phyloP scores from a whole-genome alignment of 1,140 invertebrate genomes.

The Euschistus heros region DNA sequence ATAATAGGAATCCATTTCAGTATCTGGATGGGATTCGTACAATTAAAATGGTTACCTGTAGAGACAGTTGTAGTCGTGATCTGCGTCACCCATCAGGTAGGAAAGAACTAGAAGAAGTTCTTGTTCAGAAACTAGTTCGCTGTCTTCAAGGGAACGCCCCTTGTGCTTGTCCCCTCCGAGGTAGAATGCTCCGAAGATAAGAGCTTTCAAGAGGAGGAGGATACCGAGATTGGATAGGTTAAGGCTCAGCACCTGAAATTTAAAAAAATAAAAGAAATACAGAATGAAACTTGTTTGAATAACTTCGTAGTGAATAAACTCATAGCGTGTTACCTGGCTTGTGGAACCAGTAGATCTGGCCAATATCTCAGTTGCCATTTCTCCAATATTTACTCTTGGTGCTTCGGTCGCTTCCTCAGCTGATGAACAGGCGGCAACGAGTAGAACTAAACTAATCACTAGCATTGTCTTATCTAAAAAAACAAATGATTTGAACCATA shows the following conservation, averaged over 20 bases:
- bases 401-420: not conserved
- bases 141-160: conserved; percentile 39
- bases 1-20: too few species aligned
- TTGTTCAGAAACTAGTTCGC: conserved; percentile 44
- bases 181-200: conserved; percentile 67
- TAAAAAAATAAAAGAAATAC: conserved; percentile 11
- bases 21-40: too few species aligned
- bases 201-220: conserved; percentile 64
- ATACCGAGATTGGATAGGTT: conserved; percentile 72
- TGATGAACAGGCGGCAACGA: not conserved
- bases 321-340: not conserved
- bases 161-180: conserved; percentile 50
- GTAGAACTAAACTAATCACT: not conserved
- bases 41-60: conserved; percentile 35
- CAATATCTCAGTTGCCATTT: not conserved
- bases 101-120: conserved; percentile 55
- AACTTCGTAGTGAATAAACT: not conserved
- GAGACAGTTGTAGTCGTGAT: conserved; percentile 55
- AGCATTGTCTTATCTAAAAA: not conserved
- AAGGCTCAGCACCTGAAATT: conserved; percentile 58
- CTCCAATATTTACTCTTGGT: not conserved
- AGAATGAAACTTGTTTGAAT: conserved; percentile 10
- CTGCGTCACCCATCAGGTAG: conserved; percentile 53
- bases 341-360: not conserved
- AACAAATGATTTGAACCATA: too few species aligned